Conservation (phyloP, 2,888 invertebrate genomes). For the Lepas anatifera region DNA sequence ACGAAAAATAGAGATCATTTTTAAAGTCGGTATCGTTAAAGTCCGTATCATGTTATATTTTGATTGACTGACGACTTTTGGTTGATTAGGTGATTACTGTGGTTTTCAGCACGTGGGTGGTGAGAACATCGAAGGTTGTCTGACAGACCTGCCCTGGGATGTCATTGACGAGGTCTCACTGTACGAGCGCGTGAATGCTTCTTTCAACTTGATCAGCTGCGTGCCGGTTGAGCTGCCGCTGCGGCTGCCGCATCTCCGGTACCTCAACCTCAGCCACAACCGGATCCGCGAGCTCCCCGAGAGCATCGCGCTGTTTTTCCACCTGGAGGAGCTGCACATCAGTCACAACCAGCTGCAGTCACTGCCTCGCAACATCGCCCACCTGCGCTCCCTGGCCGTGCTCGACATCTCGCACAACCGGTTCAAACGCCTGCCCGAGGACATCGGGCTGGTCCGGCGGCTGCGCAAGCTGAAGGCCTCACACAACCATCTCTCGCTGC, state of each 20-base stretch:
- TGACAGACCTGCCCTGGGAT: conserved; percentile 22
- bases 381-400: conserved; percentile 23
- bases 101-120: conserved; percentile 21
- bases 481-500: background rate
- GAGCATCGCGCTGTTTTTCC: conserved; percentile 51
- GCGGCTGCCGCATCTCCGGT: conserved; percentile 47
- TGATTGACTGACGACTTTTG: background rate
- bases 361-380: conserved; percentile 36
- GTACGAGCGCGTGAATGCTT: conserved; percentile 22
- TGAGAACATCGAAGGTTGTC: conserved; percentile 22
- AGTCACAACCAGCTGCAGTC: conserved; percentile 51
- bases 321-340: conserved; percentile 48
- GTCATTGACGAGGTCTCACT: conserved; percentile 21
- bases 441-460: background rate
- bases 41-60: background rate
- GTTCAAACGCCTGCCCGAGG: conserved; percentile 15
- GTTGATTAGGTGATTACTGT: background rate
- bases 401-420: conserved; percentile 21
- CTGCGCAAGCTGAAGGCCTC: conserved; percentile 10
- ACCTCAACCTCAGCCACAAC: conserved; percentile 58
- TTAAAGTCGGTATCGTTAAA: too few relatives aligned
- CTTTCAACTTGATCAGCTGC: conserved; percentile 23
- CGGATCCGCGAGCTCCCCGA: conserved; percentile 53
- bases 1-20: too few relatives aligned
- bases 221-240: conserved; percentile 32